Base-by-base conservation (phyloP, 2,888 invertebrate species). In the Acrobasis suavella region DNA sequence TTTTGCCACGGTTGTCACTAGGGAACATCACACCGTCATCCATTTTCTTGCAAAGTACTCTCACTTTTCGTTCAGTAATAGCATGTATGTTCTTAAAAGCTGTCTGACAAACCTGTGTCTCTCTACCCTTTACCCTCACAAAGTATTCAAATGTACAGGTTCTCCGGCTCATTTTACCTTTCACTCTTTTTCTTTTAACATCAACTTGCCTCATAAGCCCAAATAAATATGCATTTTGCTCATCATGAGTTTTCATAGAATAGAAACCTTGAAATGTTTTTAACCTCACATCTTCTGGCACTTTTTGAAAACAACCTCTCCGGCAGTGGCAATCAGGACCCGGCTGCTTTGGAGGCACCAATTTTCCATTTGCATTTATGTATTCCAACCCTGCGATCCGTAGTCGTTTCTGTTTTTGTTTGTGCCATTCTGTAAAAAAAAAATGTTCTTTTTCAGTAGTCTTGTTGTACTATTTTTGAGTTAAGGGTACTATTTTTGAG, bases 61-160 rank as follows among this genome's bases (percentile, higher is more conserved):
- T 78, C 2, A 93, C 93, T 80, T 93, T 93, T 69, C 93, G 83
- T 73, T 93, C 93, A 37, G 93, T 93, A 58, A 93, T 93, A 3
- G 93, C 92, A 83, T 93, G 93, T 64, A 93, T 93, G 73, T 93
- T 93, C 78, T 93, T 93, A 69, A 93, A 93, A 39, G 93, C 93
- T 55, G 92, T 91, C 77, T 93, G 93, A 73, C 93, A 93, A 37
- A 93, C 92, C 82, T 93, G 93, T 15, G 93, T 93, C 72, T 93
- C 93, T 65, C 90, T 85, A 9, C 93, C 93, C 69, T 91, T 92
- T 2, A 93, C 93, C 72, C 93, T 84, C 8, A 93, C 83, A 71
- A 93, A 93, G 75, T 93, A 93, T 80, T 93, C 93, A 77, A 93
- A 93, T 16, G 93, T 93, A 67, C 93, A 93, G 42, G 93, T 93